These are phyloP conservation scores for Chrysolina haemoptera DNA, from an alignment of 2,888 invertebrate genomes.

Conservation along the genomic window DNA sequence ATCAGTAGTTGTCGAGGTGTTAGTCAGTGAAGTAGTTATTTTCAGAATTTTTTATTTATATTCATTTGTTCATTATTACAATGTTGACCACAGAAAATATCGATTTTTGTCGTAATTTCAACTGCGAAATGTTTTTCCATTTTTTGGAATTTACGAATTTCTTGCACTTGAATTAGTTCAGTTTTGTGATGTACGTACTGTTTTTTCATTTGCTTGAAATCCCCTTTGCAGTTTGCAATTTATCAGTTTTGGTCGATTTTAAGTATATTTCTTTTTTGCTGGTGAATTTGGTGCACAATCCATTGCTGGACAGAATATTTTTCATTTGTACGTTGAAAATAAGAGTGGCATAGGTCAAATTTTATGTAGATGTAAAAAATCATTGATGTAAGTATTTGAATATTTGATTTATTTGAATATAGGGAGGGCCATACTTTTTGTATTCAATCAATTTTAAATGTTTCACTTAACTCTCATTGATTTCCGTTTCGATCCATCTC, in stretches of 20 bases:
- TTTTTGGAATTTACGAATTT: constrained; percentile 1
- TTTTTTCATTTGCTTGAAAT: neutral
- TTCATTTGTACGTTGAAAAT: constrained; percentile 14
- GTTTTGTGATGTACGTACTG: constrained; percentile 29
- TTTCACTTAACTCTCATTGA: neutral
- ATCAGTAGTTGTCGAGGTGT: too few relatives aligned
- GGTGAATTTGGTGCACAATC: constrained; percentile 32
- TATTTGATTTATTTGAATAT: neutral
- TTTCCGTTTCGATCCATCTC: neutral
- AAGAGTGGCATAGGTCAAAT: neutral
- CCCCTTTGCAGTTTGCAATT: neutral
- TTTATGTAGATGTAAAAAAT: neutral
- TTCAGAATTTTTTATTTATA: too few relatives aligned
- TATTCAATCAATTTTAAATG: neutral
- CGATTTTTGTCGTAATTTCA: neutral
- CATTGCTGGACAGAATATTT: constrained; percentile 5
- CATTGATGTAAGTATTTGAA: neutral
- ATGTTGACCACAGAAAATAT: neutral
- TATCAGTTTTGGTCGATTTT: neutral
- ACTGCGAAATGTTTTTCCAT: neutral
- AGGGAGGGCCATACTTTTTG: neutral
- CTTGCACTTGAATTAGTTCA: constrained; percentile 10
- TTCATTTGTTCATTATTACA: too few relatives aligned
- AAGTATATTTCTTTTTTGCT: constrained; percentile 8
- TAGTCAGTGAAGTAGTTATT: too few relatives aligned